Percentiles rank a stretch among this genome's conserved stretches.
Conservation (phyloP, 2,113 vertebrate species). For the Limnothrissa miodon region DNA sequence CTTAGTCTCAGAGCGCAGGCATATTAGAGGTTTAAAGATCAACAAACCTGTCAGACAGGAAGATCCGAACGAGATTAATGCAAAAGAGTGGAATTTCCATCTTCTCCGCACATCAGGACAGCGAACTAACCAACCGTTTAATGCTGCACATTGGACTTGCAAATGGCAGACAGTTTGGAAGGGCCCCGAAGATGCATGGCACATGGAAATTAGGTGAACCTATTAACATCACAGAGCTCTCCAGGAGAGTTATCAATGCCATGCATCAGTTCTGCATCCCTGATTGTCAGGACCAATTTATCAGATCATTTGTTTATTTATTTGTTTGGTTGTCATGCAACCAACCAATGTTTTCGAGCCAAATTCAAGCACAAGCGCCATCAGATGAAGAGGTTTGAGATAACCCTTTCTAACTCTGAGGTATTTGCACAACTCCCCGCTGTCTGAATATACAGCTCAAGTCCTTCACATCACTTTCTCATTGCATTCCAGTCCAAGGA, state of each 20-base stretch:
- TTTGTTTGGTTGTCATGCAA: conserved; percentile 40
- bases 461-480: too few relatives aligned
- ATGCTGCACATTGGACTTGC: conserved; percentile 54
- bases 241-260: conserved; percentile 46
- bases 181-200: conserved; percentile 37
- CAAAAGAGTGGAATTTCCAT: conserved; percentile 48
- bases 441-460: not conserved
- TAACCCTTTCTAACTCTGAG: not conserved
- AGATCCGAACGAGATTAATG: conserved; percentile 55
- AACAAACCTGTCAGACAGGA: conserved; percentile 47
- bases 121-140: conserved; percentile 51
- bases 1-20: conserved; percentile 38
- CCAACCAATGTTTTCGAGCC: too few relatives aligned
- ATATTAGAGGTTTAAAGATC: conserved; percentile 49
- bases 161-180: conserved; percentile 47
- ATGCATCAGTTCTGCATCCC: conserved; percentile 31
- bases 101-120: conserved; percentile 46
- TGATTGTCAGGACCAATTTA: conserved; percentile 51
- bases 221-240: conserved; percentile 47
- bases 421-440: not conserved
- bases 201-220: conserved; percentile 50
- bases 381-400: not conserved
- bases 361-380: not conserved
- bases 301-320: conserved; percentile 49
- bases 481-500: conserved; percentile 13